phyloP scores from a whole-genome alignment of 2,888 invertebrate genomes.

The Strigamia maritima region DNA sequence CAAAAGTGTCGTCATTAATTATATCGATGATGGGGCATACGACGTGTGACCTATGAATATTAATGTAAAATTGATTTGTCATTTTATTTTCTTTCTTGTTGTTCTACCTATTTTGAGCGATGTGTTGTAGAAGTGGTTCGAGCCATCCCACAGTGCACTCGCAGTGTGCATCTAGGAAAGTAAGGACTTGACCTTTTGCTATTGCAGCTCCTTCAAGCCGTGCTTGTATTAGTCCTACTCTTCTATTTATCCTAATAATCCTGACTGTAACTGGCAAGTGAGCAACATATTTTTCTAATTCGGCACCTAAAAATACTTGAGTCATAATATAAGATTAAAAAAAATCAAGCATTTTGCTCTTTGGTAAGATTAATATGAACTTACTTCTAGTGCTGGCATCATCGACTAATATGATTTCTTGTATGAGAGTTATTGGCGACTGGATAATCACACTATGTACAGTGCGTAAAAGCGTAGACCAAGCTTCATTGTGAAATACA shows the following conservation, averaged over 20 bases:
- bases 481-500: conserved; percentile 98
- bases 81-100: not conserved
- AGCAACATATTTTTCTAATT: conserved; percentile 84
- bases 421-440: conserved; percentile 71
- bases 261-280: conserved; percentile 76
- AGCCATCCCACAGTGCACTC: conserved; percentile 99
- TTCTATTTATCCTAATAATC: conserved; percentile 55
- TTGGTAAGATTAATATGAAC: not conserved
- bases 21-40: conserved; percentile 99
- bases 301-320: conserved; percentile 79
- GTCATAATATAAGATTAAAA: not conserved
- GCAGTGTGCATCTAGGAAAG: conserved; percentile 97
- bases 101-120: conserved; percentile 73
- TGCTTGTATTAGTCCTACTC: conserved; percentile 94
- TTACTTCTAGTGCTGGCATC: conserved; percentile 80
- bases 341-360: not conserved
- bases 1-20: conserved; percentile 97
- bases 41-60: conserved; percentile 69
- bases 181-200: conserved; percentile 84
- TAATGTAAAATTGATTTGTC: not conserved
- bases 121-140: conserved; percentile 86
- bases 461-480: conserved; percentile 92
- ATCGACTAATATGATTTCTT: conserved; percentile 83
- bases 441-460: conserved; percentile 89
- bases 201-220: conserved; percentile 89